Evolutionary conservation across 2,113 vertebrate genomes (phyloP).

Genomic region (rabbit (Oryctolagus cuniculus)): DNA sequence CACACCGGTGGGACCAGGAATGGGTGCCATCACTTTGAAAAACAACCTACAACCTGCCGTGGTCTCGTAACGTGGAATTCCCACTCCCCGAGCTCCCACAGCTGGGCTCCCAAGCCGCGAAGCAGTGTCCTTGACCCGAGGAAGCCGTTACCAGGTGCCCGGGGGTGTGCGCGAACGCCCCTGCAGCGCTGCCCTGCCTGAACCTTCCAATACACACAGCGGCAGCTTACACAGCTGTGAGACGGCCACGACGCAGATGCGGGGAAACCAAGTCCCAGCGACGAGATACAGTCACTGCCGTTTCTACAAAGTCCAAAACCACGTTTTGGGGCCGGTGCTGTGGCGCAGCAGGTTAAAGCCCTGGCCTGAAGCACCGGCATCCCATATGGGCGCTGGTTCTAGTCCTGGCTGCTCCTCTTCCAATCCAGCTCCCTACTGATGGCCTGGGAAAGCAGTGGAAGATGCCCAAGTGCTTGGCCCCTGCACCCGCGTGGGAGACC

Average conservation of each 20-base stretch:
- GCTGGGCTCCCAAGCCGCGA: neutral
- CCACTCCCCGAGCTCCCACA: no score
- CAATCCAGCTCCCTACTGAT: no score
- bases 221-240: neutral
- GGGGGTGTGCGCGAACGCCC: neutral
- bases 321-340: neutral
- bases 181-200: no score
- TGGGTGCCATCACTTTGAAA: neutral
- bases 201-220: neutral
- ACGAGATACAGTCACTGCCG: no score
- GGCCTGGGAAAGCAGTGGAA: no score
- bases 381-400: no score
- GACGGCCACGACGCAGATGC: neutral
- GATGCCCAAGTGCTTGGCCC: no score
- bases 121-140: neutral
- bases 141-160: neutral
- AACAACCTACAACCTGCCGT: neutral
- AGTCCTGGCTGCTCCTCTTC: no score
- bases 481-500: no score
- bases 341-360: no score
- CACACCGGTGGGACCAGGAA: fast-evolving
- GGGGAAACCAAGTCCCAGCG: neutral
- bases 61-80: neutral
- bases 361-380: no score
- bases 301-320: neutral